Percentiles rank a stretch among this genome's conserved stretches.
Conservation (phyloP, 2,797 vertebrate genomes). For the Fundulus diaphanus region DNA sequence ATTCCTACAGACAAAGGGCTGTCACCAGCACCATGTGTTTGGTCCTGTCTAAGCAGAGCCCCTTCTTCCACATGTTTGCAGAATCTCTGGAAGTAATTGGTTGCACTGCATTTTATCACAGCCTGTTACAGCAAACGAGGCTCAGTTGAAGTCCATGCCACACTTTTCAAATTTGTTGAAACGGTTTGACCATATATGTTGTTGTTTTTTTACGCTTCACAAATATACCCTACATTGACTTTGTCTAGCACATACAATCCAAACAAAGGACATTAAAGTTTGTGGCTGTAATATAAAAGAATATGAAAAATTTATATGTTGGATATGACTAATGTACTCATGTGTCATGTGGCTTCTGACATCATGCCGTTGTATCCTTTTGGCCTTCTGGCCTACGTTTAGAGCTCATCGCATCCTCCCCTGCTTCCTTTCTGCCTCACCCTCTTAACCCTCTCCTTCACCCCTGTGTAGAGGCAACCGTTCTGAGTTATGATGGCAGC, state of each 20-base stretch:
- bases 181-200: too few species aligned
- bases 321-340: neutral
- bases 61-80: too few species aligned
- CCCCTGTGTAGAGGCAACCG: slow-evolving; percentile 86
- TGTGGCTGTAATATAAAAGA: neutral
- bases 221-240: neutral
- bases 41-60: too few species aligned
- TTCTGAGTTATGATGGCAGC: slow-evolving; percentile 95
- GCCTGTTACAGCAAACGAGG: too few species aligned
- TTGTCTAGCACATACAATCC: neutral
- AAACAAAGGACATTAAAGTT: neutral
- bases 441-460: neutral
- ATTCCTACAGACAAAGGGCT: too few species aligned
- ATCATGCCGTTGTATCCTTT: neutral
- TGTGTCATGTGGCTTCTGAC: neutral
- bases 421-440: neutral
- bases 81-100: neutral
- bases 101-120: neutral
- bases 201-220: neutral
- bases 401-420: neutral
- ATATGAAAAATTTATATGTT: neutral
- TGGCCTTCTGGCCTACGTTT: neutral
- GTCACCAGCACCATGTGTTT: too few species aligned
- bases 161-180: too few species aligned
- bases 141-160: too few species aligned